Evolutionary conservation across 2,113 vertebrate species (phyloP).

Genomic region (Pteropus alecto): DNA sequence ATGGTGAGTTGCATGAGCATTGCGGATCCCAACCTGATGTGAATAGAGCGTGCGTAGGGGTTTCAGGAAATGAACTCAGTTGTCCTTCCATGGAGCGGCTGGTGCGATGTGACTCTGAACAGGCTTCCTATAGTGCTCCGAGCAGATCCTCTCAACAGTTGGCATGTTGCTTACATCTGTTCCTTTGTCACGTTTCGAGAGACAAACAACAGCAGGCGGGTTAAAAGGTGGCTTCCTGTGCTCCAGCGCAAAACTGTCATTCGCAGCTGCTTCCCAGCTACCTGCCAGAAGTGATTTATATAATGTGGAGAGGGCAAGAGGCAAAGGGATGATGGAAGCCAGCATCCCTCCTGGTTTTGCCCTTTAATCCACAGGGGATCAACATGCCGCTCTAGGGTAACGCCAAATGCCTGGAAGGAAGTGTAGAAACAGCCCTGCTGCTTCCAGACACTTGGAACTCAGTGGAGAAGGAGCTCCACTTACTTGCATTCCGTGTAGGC

Average conservation of each 20-base stretch:
- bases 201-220: conserved; percentile 93
- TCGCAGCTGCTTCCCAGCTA: conserved; percentile 96
- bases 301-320: conserved; percentile 30
- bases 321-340: conserved; percentile 34
- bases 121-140: conserved; percentile 77
- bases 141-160: conserved; percentile 73
- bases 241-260: conserved; percentile 87
- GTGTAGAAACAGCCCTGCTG: background rate
- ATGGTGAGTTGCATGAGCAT: no score
- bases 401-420: background rate
- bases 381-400: background rate
- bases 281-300: conserved; percentile 95
- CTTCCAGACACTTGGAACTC: background rate
- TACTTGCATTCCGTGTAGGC: rapidly evolving
- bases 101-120: conserved; percentile 1
- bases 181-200: conserved; percentile 86
- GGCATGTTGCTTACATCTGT: conserved; percentile 83
- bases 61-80: background rate
- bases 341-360: background rate
- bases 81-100: background rate
- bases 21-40: background rate
- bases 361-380: conserved; percentile 35
- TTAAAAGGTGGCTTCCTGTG: conserved; percentile 97
- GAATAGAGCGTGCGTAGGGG: background rate
- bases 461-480: background rate